phyloP scores from a whole-genome alignment of 2,113 vertebrate genomes.

The Dissostichus mawsoni region DNA sequence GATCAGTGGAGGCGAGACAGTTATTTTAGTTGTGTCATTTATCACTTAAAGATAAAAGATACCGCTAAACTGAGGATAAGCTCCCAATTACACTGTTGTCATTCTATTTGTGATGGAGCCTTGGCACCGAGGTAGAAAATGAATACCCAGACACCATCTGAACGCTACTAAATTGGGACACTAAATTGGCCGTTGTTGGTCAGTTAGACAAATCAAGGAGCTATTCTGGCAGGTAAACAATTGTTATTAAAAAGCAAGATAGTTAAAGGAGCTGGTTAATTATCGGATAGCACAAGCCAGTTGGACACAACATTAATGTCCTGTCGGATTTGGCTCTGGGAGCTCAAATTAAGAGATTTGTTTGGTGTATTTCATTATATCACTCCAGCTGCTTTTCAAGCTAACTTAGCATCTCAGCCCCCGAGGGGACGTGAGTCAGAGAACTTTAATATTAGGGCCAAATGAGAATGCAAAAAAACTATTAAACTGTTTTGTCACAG shows the following conservation, averaged over 20 bases:
- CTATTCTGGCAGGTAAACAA: slow-evolving; percentile 36
- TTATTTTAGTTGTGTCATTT: slow-evolving; percentile 64
- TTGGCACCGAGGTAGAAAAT: slow-evolving; percentile 46
- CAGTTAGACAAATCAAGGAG: slow-evolving; percentile 31
- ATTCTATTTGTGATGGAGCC: slow-evolving; percentile 48
- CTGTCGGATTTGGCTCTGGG: slow-evolving; percentile 8
- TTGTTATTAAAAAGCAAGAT: slow-evolving; percentile 6
- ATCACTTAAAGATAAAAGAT: slow-evolving; percentile 57
- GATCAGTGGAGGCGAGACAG: slow-evolving; percentile 50
- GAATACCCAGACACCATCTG: slow-evolving; percentile 52
- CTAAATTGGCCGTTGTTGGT: slow-evolving; percentile 57
- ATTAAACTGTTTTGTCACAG: slow-evolving; percentile 41
- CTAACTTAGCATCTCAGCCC: too few species aligned
- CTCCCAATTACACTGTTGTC: slow-evolving; percentile 66
- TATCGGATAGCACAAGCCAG: not conserved
- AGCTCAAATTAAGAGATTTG: slow-evolving; percentile 50
- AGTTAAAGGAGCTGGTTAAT: slow-evolving; percentile 20
- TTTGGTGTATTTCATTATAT: slow-evolving; percentile 40
- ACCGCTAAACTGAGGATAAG: slow-evolving; percentile 53
- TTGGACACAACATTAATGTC: slow-evolving; percentile 24
- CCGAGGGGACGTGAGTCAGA: slow-evolving; percentile 45
- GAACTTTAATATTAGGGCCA: slow-evolving; percentile 36
- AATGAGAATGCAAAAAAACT: slow-evolving; percentile 48
- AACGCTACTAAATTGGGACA: slow-evolving; percentile 47
- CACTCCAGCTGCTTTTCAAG: not conserved